Evolutionary conservation across 2,113 vertebrate genomes (phyloP).

Genomic region (Cyrtonyx montezumae): DNA sequence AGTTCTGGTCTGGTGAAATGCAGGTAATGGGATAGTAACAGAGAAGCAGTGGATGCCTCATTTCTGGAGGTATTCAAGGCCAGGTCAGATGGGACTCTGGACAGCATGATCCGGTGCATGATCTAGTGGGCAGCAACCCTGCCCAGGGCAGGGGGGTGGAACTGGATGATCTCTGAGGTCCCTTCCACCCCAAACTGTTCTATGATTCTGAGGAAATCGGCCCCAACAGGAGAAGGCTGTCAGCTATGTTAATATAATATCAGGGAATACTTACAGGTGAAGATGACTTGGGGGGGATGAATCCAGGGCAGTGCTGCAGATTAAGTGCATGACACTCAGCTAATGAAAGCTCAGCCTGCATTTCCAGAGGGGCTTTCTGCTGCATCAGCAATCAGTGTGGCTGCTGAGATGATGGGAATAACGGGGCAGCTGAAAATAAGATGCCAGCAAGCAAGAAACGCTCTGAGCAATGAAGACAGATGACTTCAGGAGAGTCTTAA

Average conservation of each 20-base stretch:
- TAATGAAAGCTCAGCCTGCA: not conserved
- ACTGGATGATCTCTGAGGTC: no score
- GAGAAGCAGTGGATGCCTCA: no score
- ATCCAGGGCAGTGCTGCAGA: not conserved
- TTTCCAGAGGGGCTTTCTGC: not conserved
- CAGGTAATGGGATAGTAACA: no score
- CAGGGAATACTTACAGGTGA: not conserved
- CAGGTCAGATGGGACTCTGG: no score
- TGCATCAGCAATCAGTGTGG: not conserved
- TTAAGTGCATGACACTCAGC: not conserved
- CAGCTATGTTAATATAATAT: accelerated
- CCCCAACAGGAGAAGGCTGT: not conserved
- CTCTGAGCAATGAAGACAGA: not conserved
- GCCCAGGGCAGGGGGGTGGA: no score
- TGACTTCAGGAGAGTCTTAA: not conserved
- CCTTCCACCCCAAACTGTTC: no score
- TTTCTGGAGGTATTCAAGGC: no score
- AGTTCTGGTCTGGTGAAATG: not conserved
- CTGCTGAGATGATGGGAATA: not conserved
- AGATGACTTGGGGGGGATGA: not conserved
- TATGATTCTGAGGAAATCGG: accelerated
- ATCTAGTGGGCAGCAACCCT: no score
- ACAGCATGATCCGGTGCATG: no score
- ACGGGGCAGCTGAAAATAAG: not conserved
- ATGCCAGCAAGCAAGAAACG: not conserved